A percentile compares a stretch with the other conserved stretches of the same genome.
Conservation (phyloP, 2,797 vertebrate genomes). For the Typhlichthys eigenmanni region DNA sequence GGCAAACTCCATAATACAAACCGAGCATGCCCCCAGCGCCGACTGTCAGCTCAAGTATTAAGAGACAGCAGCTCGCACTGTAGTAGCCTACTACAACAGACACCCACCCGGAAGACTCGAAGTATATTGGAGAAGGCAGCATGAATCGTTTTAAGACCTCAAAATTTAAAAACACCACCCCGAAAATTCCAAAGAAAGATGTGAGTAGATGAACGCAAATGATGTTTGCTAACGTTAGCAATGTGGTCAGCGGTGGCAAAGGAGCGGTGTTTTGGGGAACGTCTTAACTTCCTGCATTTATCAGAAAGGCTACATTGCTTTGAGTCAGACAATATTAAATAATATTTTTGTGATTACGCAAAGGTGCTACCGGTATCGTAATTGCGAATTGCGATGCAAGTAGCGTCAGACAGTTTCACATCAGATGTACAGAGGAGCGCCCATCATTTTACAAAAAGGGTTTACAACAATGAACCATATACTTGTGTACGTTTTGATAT, state of each 20-base stretch:
- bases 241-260: slow-evolving; percentile 43
- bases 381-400: slow-evolving; percentile 5
- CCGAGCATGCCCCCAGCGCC: slow-evolving; percentile 26
- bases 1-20: slow-evolving; percentile 19
- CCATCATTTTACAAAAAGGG: slow-evolving; percentile 20
- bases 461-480: neutral
- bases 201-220: slow-evolving; percentile 73
- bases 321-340: slow-evolving; percentile 1
- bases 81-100: slow-evolving; percentile 22
- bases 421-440: slow-evolving; percentile 25
- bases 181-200: slow-evolving; percentile 86
- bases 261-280: slow-evolving; percentile 41
- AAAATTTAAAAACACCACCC: slow-evolving; percentile 91
- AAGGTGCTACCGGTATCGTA: neutral
- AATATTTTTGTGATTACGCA: slow-evolving; percentile 1
- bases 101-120: slow-evolving; percentile 81
- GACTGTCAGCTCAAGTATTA: slow-evolving; percentile 66
- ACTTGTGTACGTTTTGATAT: too few relatives aligned
- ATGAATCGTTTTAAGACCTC: slow-evolving; percentile 96
- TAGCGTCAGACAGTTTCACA: slow-evolving; percentile 24
- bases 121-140: slow-evolving; percentile 60
- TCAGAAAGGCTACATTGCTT: slow-evolving; percentile 33
- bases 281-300: slow-evolving; percentile 73
- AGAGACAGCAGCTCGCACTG: slow-evolving; percentile 5
- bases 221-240: slow-evolving; percentile 40